Base-by-base conservation (phyloP, 92 coral and sea anemone genomes). In the Actinernus sp. region DNA sequence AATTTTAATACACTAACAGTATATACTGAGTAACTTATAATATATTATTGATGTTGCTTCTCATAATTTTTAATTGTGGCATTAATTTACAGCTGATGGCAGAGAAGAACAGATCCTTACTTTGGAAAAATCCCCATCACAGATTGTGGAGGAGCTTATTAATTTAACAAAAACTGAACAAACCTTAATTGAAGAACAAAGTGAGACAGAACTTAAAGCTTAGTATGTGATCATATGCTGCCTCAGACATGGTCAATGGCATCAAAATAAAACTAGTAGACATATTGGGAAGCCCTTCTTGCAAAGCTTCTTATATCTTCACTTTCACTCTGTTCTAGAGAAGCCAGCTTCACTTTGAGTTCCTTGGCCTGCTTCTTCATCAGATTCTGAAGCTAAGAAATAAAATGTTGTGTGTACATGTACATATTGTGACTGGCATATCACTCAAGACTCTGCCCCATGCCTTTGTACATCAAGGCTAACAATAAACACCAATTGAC, bases 101-200 rank as follows among this genome's bases (percentile, higher is more conserved):
- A 61, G 66, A 49, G 79, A 74, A 56, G 96, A 85, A 28, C 48
- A 26, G 61, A 76, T 90, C 58, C 31, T 33, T 7, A 58, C 89
- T 26, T 37, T 33, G 24, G 82, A 81, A 47, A 85, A 75, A 63
- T 72, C 79, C 32, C 84, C 87, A 8, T 52, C 63, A 39, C 79
- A 90, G 67, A 80, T 90, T 18, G 50, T 85, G 65, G 55, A 90
- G 24, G 92, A 80, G 54, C 61, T 90, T 36, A 47, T 67, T 25
- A 65, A 57, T 24, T 46, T 76, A 38, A 74, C 87, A 53, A 62
- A 54, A 19, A 31, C 47, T 24, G 36, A 54, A 26, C 36, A 68
- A 16, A 19, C 36, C 19, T 21, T 18, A 16, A 12, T 11, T 19
- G 63, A 68, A 1, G 46, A 30, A 19, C 24, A 51, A 17, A 34